A percentile compares a stretch with the other conserved stretches of the same genome.
These are phyloP conservation scores for Protodeltote pygarga DNA, from an alignment of 2,888 invertebrate genomes.

Conservation along the genomic window DNA sequence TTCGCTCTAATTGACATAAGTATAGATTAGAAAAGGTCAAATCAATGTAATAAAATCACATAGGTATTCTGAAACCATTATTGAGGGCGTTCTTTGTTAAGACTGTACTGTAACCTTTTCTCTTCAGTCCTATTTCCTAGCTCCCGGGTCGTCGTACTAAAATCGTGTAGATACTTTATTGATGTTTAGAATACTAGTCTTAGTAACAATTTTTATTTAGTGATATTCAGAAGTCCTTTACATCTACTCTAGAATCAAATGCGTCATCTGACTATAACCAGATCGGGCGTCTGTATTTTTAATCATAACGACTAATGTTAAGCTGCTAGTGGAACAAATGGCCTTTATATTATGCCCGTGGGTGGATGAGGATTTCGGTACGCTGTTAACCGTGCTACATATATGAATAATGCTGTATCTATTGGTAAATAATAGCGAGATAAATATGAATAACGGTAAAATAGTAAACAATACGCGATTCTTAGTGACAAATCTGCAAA, in stretches of 20 bases:
- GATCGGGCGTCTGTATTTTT: slow-evolving; percentile 35
- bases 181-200: slow-evolving; percentile 7
- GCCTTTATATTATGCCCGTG: slow-evolving; percentile 12
- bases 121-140: too few relatives aligned
- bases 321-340: slow-evolving; percentile 20
- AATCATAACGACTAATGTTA: slow-evolving; percentile 27
- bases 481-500: slow-evolving; percentile 32
- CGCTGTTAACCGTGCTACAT: slow-evolving; percentile 1
- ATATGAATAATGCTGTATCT: not conserved
- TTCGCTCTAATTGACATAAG: not conserved
- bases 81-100: not conserved
- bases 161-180: too few relatives aligned
- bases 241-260: slow-evolving; percentile 20
- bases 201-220: slow-evolving; percentile 4
- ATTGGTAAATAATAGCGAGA: not conserved
- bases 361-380: slow-evolving; percentile 22
- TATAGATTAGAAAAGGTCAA: slow-evolving; percentile 6
- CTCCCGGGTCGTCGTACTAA: too few relatives aligned
- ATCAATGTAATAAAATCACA: not conserved
- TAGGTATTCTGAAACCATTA: not conserved
- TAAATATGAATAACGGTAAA: slow-evolving; percentile 14
- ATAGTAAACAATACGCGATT: slow-evolving; percentile 25
- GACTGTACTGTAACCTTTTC: too few relatives aligned
- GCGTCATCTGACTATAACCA: slow-evolving; percentile 37
- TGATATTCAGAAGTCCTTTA: slow-evolving; percentile 9